Conservation (phyloP, 2,888 invertebrate species). For the Sympetrum striolatum region DNA sequence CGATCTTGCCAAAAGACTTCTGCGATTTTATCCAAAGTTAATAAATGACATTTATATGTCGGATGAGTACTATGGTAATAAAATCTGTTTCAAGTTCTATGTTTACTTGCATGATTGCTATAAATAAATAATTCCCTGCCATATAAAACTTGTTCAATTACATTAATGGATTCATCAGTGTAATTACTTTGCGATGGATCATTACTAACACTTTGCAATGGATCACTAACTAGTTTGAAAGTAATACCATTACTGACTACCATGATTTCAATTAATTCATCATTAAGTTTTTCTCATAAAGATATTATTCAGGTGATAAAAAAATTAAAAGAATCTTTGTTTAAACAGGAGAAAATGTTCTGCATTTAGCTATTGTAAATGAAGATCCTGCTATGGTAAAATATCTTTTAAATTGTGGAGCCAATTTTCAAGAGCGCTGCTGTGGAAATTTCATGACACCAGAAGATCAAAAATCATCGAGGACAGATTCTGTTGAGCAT, state of each 20-base stretch:
- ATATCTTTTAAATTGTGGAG: slow-evolving; percentile 88
- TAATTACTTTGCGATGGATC: too few relatives aligned
- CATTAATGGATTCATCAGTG: too few relatives aligned
- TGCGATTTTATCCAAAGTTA: slow-evolving; percentile 92
- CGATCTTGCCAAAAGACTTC: slow-evolving; percentile 89
- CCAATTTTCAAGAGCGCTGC: slow-evolving; percentile 91
- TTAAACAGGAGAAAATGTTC: slow-evolving; percentile 81
- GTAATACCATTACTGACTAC: too few relatives aligned
- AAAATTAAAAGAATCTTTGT: background rate
- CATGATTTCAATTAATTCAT: too few relatives aligned
- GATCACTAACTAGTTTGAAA: too few relatives aligned
- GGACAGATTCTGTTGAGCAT: slow-evolving; percentile 85
- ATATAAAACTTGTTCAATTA: too few relatives aligned
- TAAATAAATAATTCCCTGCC: too few relatives aligned
- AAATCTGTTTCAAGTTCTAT: too few relatives aligned
- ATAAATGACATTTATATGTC: slow-evolving; percentile 95
- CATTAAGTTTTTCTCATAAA: too few relatives aligned
- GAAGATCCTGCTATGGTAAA: slow-evolving; percentile 98
- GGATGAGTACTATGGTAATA: slow-evolving; percentile 94
- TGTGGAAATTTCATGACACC: slow-evolving; percentile 97
- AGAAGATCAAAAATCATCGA: slow-evolving; percentile 93
- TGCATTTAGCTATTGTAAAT: slow-evolving; percentile 98
- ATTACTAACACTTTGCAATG: too few relatives aligned
- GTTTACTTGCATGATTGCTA: too few relatives aligned
- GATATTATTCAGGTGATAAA: too few relatives aligned